Conservation (phyloP, 64 coral and sea anemone species). For the Dendronephthya gigantea region DNA sequence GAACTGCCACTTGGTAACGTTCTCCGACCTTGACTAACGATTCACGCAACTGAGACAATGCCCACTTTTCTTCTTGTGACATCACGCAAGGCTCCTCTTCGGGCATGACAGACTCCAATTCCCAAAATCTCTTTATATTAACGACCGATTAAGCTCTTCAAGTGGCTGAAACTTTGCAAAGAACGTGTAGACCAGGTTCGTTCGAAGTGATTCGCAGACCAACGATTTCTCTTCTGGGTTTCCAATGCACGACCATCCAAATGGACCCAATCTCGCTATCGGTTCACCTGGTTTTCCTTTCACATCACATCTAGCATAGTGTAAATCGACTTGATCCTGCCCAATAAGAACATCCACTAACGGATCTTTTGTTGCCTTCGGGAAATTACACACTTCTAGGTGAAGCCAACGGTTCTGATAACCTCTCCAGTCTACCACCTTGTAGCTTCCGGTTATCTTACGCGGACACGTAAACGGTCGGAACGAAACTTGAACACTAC, state of each 20-base stretch:
- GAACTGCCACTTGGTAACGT: neutral
- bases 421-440: neutral
- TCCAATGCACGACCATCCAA: conserved; percentile 31
- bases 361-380: neutral
- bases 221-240: neutral
- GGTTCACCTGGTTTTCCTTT: conserved; percentile 13
- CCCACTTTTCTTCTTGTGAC: neutral
- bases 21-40: conserved; percentile 19
- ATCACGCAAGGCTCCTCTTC: neutral
- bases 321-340: neutral
- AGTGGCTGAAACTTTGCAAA: neutral
- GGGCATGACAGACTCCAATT: neutral
- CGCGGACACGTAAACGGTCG: neutral
- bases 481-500: neutral
- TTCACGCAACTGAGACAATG: neutral
- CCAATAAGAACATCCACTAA: conserved; percentile 2
- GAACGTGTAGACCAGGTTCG: conserved; percentile 11
- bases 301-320: conserved; percentile 16
- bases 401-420: neutral
- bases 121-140: conserved; percentile 35
- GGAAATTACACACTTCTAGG: neutral
- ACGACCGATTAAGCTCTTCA: conserved; percentile 4
- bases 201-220: neutral
- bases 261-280: conserved; percentile 21
- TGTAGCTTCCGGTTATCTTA: neutral